These are phyloP conservation scores for Dicerorhinus sumatrensis DNA, from an alignment of 2,113 vertebrate genomes.

Conservation along the genomic window DNA sequence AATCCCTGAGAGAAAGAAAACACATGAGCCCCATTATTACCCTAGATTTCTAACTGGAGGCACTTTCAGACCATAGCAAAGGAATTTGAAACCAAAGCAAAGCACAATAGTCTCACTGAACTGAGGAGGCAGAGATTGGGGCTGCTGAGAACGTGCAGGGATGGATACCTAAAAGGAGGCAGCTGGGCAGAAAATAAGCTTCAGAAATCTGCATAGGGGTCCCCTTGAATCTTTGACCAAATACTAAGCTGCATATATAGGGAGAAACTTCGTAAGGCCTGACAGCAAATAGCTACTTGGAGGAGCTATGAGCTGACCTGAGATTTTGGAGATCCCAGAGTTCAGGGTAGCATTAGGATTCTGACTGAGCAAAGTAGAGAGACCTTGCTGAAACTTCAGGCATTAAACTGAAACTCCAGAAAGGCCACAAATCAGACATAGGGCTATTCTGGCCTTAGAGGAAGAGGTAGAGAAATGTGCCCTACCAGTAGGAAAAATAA, in stretches of 20 bases:
- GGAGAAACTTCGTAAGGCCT: background rate
- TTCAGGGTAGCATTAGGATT: background rate
- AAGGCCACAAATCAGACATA: background rate
- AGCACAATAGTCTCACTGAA: background rate
- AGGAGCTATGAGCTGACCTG: background rate
- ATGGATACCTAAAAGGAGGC: background rate
- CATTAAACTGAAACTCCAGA: background rate
- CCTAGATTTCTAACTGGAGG: background rate
- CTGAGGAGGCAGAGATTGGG: background rate
- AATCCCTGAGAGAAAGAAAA: background rate
- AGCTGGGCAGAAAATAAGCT: background rate
- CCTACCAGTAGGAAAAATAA: background rate
- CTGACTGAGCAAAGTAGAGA: background rate
- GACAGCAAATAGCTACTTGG: background rate
- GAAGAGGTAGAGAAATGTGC: slow-evolving; percentile 1
- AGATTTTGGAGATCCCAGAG: background rate
- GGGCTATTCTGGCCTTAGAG: background rate
- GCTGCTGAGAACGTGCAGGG: background rate
- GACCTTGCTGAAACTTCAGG: background rate
- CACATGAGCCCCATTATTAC: background rate
- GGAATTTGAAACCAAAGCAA: background rate
- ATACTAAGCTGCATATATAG: background rate
- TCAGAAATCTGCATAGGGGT: background rate
- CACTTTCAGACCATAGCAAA: background rate
- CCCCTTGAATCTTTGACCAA: background rate